Evolutionary conservation across 2,888 invertebrate genomes (phyloP).

Genomic region (Deroplatys truncata): DNA sequence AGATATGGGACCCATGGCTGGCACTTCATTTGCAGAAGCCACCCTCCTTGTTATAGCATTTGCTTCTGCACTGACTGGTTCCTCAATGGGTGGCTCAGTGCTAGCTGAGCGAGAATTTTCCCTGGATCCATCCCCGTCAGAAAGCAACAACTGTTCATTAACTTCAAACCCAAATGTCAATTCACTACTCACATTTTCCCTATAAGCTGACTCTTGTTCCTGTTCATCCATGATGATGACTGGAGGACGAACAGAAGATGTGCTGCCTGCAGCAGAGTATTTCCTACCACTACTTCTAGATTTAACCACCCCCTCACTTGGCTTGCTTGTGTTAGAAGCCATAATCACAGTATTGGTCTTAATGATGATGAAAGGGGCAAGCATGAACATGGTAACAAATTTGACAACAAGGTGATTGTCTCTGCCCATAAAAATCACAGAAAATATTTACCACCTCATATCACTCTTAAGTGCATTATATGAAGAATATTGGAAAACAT

Average conservation of each 20-base stretch:
- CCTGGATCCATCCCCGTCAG: constrained; percentile 28
- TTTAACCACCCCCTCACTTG: constrained; percentile 19
- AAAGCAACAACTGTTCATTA: constrained; percentile 62
- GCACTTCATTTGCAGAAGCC: background rate
- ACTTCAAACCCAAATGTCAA: constrained; percentile 79
- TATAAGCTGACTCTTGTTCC: constrained; percentile 28
- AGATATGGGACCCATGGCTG: background rate
- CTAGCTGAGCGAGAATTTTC: constrained; percentile 28
- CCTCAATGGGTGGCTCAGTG: background rate
- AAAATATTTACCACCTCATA: no score
- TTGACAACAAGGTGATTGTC: no score
- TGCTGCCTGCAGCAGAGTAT: constrained; percentile 26
- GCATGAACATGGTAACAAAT: no score
- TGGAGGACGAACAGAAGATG: constrained; percentile 52
- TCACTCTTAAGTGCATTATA: no score
- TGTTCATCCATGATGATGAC: constrained; percentile 69
- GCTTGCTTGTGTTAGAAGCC: background rate
- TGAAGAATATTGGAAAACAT: no score
- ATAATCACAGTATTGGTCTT: background rate
- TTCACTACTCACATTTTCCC: constrained; percentile 48
- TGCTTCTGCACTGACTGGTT: background rate
- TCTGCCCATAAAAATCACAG: no score
- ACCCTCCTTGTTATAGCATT: background rate
- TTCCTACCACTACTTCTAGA: constrained; percentile 28
- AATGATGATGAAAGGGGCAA: no score